Conservation (phyloP, 2,888 invertebrate genomes). For the Agrochola macilenta region DNA sequence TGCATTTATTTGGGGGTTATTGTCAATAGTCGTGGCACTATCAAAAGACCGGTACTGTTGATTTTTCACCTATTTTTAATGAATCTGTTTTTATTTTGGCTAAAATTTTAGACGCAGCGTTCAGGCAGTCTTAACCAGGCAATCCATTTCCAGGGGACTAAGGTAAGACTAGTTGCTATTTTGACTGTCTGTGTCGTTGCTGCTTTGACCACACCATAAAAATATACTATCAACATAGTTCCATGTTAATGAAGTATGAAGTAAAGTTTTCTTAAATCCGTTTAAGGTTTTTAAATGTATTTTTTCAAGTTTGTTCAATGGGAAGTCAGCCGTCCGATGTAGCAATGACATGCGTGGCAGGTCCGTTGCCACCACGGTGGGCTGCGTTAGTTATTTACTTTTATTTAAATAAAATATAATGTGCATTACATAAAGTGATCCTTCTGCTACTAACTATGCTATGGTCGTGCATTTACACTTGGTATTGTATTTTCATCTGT, state of each 20-base stretch:
- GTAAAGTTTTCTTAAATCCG: neutral
- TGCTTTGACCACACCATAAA: neutral
- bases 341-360: neutral
- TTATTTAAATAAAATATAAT: neutral
- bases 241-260: too few relatives aligned
- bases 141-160: neutral
- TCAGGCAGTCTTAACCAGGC: neutral
- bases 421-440: neutral
- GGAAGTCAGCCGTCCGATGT: neutral
- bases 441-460: conserved; percentile 14
- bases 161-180: neutral
- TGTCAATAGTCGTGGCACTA: neutral
- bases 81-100: neutral
- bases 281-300: too few relatives aligned
- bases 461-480: conserved; percentile 45
- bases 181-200: neutral
- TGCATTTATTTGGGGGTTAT: neutral
- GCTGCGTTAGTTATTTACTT: too few relatives aligned
- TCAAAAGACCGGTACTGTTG: neutral
- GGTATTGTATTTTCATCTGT: conserved; percentile 59
- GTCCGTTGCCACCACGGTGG: too few relatives aligned
- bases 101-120: neutral
- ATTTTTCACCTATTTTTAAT: neutral
- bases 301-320: neutral
- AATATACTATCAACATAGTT: too few relatives aligned